phyloP scores from a whole-genome alignment of 2,797 vertebrate genomes.

The Neoniphon sammara region DNA sequence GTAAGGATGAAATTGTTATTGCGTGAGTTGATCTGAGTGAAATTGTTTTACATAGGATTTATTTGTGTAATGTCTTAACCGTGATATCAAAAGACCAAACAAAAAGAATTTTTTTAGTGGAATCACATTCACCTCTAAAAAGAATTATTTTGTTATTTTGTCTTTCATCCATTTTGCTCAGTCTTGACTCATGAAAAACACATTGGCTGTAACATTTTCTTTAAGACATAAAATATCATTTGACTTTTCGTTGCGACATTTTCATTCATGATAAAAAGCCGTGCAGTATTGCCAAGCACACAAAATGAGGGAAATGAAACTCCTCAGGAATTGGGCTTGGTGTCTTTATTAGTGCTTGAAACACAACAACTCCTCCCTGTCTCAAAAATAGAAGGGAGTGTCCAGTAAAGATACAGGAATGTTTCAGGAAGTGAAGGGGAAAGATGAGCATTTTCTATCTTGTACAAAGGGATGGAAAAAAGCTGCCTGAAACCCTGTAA shows the following conservation, averaged over 20 bases:
- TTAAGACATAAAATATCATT: not conserved
- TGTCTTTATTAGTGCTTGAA: constrained; percentile 38
- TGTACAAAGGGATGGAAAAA: not conserved
- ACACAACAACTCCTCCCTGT: not conserved
- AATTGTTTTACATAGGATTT: not conserved
- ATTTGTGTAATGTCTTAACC: not conserved
- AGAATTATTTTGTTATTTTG: not conserved
- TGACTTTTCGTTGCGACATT: not conserved
- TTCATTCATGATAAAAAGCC: not conserved
- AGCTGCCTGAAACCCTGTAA: not conserved
- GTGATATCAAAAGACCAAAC: not conserved
- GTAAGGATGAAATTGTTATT: not conserved
- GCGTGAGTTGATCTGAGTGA: not conserved
- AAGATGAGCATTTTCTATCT: not conserved
- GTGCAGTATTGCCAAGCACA: not conserved
- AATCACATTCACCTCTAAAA: not conserved
- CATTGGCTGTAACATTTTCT: not conserved
- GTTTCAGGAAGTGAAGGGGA: not conserved
- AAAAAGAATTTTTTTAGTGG: not conserved
- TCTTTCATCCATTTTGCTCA: not conserved
- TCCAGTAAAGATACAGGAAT: not conserved
- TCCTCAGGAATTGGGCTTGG: accelerated
- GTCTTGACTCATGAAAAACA: not conserved
- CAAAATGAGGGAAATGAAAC: constrained; percentile 4
- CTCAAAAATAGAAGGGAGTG: not conserved